Evolutionary conservation across 1,140 invertebrate genomes (phyloP), one percentile per base, ranked within the genome.

Genomic region (Zaprionus gabonicus): DNA sequence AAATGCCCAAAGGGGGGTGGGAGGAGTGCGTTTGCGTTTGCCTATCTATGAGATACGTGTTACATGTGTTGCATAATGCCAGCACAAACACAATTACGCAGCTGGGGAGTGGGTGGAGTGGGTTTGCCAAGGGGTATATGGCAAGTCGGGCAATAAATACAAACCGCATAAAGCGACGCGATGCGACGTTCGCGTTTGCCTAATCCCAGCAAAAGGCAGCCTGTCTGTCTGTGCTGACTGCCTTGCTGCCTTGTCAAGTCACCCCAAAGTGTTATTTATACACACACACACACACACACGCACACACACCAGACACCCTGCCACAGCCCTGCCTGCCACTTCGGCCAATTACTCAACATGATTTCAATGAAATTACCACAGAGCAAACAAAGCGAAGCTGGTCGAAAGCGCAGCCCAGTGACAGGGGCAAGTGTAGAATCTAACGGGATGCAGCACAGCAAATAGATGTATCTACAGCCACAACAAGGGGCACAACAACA

Each of bases 271-370:
- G 72, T 90, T 90, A 90, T 85, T 88, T 90, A 90, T 85, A 79
- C 78, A 81, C 84, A 68, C 68, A 69, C 72, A 49, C 78, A 58
- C 75, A 78, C 38, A 15, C 34, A n/a, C n/a, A n/a, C n/a, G 17
- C 17, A 58, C 25, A 15, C 53, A 44, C 23, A 44, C 13, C 2
- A 51, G 46, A 10, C 10, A 51, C 46, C 46, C 46, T 51, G 31
- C 17, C 34, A 34, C 34, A 38, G 12, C 53, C n/a, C 59, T 36
- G 25, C 28, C 53, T 34, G 15, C 49, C 28, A 44, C 34, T 69
- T 49, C 28, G 68, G 74, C 87, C 91, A 92, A 92, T 92, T 92
- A 92, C 91, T 92, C 91, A 92, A 92, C 91, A 92, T 92, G 85
- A 92, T 92, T 92, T 92, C 91, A 91, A 91, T 92, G 88, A 90